Evolutionary conservation across 2,113 vertebrate genomes (phyloP).

Genomic region (Butorides virescens): DNA sequence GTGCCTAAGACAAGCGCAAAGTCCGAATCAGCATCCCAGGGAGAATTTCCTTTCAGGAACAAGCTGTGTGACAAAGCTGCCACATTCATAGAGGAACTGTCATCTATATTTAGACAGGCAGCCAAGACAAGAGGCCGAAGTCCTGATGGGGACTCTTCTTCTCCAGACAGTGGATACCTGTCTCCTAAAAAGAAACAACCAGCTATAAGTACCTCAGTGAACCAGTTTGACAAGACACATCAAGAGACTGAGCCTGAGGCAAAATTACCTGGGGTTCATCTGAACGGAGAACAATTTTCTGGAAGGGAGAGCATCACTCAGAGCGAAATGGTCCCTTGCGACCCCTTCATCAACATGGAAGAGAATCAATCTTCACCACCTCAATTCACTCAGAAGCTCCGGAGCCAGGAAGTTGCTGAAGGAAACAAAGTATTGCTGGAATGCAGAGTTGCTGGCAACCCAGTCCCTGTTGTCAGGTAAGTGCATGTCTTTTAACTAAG

Average conservation of each 20-base stretch:
- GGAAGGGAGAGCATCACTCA: background rate
- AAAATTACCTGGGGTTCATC: background rate
- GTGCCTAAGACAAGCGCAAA: background rate
- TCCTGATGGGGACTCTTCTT: conserved; percentile 89
- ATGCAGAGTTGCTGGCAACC: conserved; percentile 88
- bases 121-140: conserved; percentile 76
- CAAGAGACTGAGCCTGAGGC: conserved; percentile 37
- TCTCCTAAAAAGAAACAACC: conserved; percentile 82
- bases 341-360: background rate
- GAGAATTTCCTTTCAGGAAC: conserved; percentile 73
- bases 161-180: conserved; percentile 94
- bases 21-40: conserved; percentile 34
- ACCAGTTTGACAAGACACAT: conserved; percentile 42
- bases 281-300: background rate
- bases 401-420: conserved; percentile 94
- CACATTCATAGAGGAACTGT: conserved; percentile 93
- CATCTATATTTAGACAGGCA: conserved; percentile 91
- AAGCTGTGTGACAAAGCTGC: conserved; percentile 89
- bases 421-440: conserved; percentile 88
- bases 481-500: background rate
- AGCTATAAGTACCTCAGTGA: conserved; percentile 15
- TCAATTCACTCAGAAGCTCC: conserved; percentile 90
- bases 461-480: conserved; percentile 88
- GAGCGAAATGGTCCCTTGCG: background rate
- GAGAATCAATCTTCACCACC: conserved; percentile 72